Base-by-base conservation (phyloP, 2,797 vertebrate genomes). In the Pangasius djambal region DNA sequence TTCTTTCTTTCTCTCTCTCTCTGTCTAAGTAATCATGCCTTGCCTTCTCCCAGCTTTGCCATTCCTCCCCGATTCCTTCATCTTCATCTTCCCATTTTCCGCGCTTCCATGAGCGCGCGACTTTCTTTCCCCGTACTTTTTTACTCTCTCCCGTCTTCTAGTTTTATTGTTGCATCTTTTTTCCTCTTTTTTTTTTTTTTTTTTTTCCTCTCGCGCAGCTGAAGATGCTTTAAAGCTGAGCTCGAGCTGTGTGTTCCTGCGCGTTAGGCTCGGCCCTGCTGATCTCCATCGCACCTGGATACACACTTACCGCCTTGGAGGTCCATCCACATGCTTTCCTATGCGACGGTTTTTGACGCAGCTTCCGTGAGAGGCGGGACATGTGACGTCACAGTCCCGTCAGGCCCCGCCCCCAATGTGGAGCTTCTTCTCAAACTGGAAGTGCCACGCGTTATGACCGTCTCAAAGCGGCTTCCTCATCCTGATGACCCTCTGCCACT, bases 361-460 rank as follows among this genome's bases (percentile, higher is more conserved):
- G 91, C 2, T 25, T 91, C 91, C 69, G n/a, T 83, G 22, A 92
- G 59, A 40, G 85, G 52, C 78, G 72, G 72, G 59, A n/a, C 20
- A 79, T 83, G n/a, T 85, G 91, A 90, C 92, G 92, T 93, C 22
- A 93, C 89, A 86, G 93, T 93, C 93, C 48, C 88, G 86, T 0
- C 61, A 89, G 87, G 93, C 94, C 83, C 95, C 94, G 92, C 94
- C 94, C 92, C 92, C 90, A 85, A 2, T 52, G 57, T 89, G 87
- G 82, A 88, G 88, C 69, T 44, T 15, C 88, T 90, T 87, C 88
- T 89, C 25, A 86, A 50, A 92, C 87, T 94, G 90, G 88, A 92
- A 95, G 95, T 96, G 96, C 96, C 96, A 97, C 96, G 96, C 95
- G 95, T 95, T 95, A 92, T 90, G 8, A 34, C 28, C 40, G 15